Evolutionary conservation across 2,797 vertebrate species (phyloP), one percentile per base, ranked within the genome.

Genomic region (Melanotaenia nigrans): DNA sequence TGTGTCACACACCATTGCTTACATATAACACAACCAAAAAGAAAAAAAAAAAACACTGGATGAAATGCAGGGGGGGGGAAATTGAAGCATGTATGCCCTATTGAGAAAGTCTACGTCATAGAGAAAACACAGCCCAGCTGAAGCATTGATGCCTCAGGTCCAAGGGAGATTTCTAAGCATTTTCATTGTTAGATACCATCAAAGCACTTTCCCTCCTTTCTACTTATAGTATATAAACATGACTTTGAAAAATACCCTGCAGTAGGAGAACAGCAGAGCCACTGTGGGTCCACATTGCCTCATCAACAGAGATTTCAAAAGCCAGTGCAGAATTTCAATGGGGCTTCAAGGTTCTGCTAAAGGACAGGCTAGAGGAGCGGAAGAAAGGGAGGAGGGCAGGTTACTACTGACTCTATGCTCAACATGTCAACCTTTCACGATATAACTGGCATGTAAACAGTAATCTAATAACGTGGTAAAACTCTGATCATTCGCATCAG

Each of bases 301-400:
- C 92, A 93, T 94, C 93, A 92, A 93, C 93, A 87, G 90, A 90
- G 90, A 92, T 93, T 94, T 94, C 91, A 92, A 92, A 93, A 94
- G 91, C 87, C 86, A 88, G 90, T 77, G 87, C 87, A 84, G 91
- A 94, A 95, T 95, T 94, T 92, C 86, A 95, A 93, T 92, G 85
- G 91, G 79, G 90, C 85, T 86, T 93, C 92, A 92, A 94, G 91
- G 93, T 93, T 93, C 85, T 78, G 85, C 73, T 89, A 92, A 94
- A 93, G 92, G 93, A 94, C 91, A 89, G 81, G 76, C 80, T 76
- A 63, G 61, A 68, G 77, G 79, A 74, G 81, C 35, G 55, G 62
- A 77, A 60, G 62, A 33, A 55, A 71, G 42, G 68, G 42, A 62
- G 62, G 64, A 62, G 81, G 84, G 82, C 69, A 72, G 78, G 80